Percentiles rank a stretch among this genome's conserved stretches.
These are phyloP conservation scores for Caenorhabditis afra DNA, from an alignment of 2,888 invertebrate species.

Conservation along the genomic window DNA sequence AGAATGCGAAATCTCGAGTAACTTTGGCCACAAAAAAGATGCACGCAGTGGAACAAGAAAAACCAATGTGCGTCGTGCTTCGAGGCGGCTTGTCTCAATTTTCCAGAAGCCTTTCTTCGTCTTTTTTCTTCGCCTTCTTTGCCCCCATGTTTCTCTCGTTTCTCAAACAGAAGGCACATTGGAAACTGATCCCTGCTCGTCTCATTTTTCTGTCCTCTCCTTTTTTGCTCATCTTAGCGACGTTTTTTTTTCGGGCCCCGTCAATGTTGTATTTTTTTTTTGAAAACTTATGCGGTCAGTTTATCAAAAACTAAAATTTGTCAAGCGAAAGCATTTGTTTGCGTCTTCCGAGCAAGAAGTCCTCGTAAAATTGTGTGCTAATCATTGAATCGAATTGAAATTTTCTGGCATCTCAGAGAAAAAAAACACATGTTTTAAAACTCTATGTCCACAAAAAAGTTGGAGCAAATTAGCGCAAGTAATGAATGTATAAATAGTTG, in stretches of 20 bases:
- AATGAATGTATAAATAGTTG: conserved; percentile 42
- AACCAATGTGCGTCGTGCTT: conserved; percentile 45
- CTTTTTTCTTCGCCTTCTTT: not conserved
- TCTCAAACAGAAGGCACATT: conserved; percentile 29
- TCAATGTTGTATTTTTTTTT: conserved; percentile 32
- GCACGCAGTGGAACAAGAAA: conserved; percentile 37
- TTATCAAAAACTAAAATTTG: too few relatives aligned
- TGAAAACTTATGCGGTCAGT: not conserved
- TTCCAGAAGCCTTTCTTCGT: conserved; percentile 46
- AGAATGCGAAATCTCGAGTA: conserved; percentile 9
- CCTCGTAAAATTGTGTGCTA: too few relatives aligned
- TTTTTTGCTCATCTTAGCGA: conserved; percentile 42
- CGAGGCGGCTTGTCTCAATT: conserved; percentile 53
- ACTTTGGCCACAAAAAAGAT: not conserved
- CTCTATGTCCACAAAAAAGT: too few relatives aligned
- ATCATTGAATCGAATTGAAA: too few relatives aligned
- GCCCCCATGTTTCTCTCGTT: conserved; percentile 38
- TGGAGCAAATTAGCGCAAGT: conserved; percentile 41
- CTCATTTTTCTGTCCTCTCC: conserved; percentile 36
- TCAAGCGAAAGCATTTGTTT: too few relatives aligned
- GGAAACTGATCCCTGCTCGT: conserved; percentile 37
- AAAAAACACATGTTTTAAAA: too few relatives aligned
- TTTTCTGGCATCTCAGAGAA: too few relatives aligned
- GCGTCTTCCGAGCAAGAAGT: too few relatives aligned
- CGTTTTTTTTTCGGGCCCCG: conserved; percentile 14